A percentile compares a stretch with the other conserved stretches of the same genome.
These are phyloP conservation scores for Enchytraeus crypticus DNA, from an alignment of 2,888 invertebrate species.

Conservation along the genomic window DNA sequence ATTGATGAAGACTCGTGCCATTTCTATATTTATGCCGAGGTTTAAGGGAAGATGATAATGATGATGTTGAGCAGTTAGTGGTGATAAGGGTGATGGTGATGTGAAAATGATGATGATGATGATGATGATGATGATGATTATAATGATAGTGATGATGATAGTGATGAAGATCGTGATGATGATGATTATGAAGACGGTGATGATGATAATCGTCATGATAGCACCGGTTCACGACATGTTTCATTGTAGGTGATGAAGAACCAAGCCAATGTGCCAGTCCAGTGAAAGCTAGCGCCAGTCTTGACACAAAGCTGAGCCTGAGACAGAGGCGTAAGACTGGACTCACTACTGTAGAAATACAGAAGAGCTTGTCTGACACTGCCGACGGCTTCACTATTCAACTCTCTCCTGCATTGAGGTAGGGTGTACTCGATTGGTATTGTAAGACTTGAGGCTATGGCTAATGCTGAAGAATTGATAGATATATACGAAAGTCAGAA, in stretches of 20 bases:
- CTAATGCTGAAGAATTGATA: no score
- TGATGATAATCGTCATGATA: no score
- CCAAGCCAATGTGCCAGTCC: slow-evolving; percentile 23
- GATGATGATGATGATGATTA: no score
- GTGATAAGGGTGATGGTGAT: neutral
- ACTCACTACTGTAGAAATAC: slow-evolving; percentile 44
- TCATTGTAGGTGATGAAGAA: slow-evolving; percentile 18
- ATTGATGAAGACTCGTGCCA: no score
- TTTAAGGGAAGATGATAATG: no score
- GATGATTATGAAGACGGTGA: neutral
- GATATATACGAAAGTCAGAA: no score
- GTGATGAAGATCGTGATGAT: no score
- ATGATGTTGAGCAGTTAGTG: neutral
- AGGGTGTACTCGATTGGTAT: no score
- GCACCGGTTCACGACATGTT: no score
- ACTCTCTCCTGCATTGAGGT: neutral
- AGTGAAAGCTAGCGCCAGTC: slow-evolving; percentile 17
- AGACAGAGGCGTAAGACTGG: slow-evolving; percentile 45
- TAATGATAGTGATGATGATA: no score
- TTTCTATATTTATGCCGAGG: no score
- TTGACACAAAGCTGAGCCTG: slow-evolving; percentile 38
- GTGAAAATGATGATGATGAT: slow-evolving; percentile 17
- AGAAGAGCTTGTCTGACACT: slow-evolving; percentile 32
- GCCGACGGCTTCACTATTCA: neutral
- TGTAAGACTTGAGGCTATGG: no score